A percentile compares a stretch with the other conserved stretches of the same genome.
These are phyloP conservation scores for Lacanobia oleracea DNA, from an alignment of 2,888 invertebrate genomes.

Conservation along the genomic window DNA sequence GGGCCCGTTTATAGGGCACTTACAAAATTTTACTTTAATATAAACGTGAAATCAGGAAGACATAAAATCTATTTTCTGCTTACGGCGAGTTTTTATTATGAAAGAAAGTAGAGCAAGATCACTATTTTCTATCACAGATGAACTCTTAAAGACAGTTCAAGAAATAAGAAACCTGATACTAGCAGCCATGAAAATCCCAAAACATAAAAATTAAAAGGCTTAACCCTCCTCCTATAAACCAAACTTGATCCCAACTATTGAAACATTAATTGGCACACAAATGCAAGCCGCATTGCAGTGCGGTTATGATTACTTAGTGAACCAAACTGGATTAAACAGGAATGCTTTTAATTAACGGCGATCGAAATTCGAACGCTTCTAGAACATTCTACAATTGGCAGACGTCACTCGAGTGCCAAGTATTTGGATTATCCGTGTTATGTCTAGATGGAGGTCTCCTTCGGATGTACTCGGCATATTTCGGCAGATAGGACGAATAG, in stretches of 20 bases:
- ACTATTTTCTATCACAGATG: not conserved
- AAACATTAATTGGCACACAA: slow-evolving; percentile 62
- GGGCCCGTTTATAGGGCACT: slow-evolving; percentile 16
- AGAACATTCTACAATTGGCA: slow-evolving; percentile 55
- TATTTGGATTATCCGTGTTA: slow-evolving; percentile 52
- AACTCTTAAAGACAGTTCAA: not conserved
- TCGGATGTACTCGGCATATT: slow-evolving; percentile 43
- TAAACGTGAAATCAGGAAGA: slow-evolving; percentile 30
- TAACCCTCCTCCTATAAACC: not conserved
- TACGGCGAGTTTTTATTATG: slow-evolving; percentile 13
- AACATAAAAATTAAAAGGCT: not conserved
- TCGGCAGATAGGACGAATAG: slow-evolving; percentile 27
- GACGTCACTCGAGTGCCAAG: slow-evolving; percentile 41
- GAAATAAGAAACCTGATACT: not conserved
- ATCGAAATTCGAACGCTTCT: slow-evolving; percentile 58
- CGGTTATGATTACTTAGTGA: slow-evolving; percentile 61
- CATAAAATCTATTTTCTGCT: slow-evolving; percentile 29
- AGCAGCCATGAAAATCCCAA: not conserved
- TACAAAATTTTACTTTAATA: slow-evolving; percentile 15
- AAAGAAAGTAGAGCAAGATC: slow-evolving; percentile 20
- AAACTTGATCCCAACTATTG: slow-evolving; percentile 54
- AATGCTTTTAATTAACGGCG: slow-evolving; percentile 65
- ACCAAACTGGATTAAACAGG: slow-evolving; percentile 51
- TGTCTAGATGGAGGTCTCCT: slow-evolving; percentile 24
- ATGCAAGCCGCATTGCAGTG: slow-evolving; percentile 57